Conservation (phyloP, 2,888 invertebrate species). For the Carcina quercana region DNA sequence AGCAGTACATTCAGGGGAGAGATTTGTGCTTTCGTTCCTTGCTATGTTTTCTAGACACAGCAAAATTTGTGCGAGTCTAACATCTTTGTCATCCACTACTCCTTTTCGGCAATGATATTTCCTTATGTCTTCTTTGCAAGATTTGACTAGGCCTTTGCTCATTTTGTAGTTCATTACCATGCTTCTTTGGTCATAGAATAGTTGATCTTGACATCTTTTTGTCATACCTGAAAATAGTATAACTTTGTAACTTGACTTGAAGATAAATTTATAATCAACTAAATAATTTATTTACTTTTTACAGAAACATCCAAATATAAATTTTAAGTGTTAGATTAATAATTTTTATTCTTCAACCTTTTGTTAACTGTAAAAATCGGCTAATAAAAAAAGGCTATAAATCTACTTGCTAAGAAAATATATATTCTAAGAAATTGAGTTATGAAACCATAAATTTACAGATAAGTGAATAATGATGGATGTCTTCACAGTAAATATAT, state of each 20-base stretch:
- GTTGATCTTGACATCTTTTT: constrained; percentile 84
- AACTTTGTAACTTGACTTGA: too few relatives aligned
- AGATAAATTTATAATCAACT: background rate
- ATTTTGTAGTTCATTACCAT: constrained; percentile 93
- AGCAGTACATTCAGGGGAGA: constrained; percentile 85
- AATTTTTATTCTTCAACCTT: background rate
- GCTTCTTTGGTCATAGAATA: constrained; percentile 89
- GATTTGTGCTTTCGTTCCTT: constrained; percentile 81
- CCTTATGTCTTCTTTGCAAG: constrained; percentile 93
- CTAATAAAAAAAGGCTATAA: too few relatives aligned
- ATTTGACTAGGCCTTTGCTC: constrained; percentile 89
- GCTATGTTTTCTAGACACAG: constrained; percentile 90
- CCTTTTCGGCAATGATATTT: constrained; percentile 88
- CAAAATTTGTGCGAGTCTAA: constrained; percentile 91
- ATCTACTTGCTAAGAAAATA: too few relatives aligned
- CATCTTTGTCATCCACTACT: constrained; percentile 86
- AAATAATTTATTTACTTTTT: background rate
- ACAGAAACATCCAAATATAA: background rate
- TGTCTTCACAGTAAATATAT: constrained; percentile 3
- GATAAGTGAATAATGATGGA: too few relatives aligned
- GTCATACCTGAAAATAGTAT: constrained; percentile 65
- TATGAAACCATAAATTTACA: too few relatives aligned
- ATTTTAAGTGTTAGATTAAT: background rate
- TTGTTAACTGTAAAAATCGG: too few relatives aligned
- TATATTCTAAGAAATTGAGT: too few relatives aligned